These are phyloP conservation scores for Odontamblyopus rebecca DNA, from an alignment of 2,797 vertebrate genomes.

Conservation along the genomic window DNA sequence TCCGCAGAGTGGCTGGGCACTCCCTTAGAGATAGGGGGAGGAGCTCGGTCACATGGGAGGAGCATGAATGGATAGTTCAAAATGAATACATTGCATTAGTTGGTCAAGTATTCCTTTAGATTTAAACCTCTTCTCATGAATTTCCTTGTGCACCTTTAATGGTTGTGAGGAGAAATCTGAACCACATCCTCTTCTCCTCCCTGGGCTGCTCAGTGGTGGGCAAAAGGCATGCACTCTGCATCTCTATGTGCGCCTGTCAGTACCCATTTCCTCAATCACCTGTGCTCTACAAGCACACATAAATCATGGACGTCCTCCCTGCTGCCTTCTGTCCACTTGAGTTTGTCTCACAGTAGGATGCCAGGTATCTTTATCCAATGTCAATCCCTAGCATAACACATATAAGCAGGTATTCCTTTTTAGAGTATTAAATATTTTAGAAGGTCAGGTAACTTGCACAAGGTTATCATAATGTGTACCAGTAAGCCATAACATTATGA, in stretches of 20 bases:
- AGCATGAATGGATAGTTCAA: too few relatives aligned
- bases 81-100: not conserved
- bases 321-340: slow-evolving; percentile 24
- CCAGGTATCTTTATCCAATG: slow-evolving; percentile 32
- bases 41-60: too few relatives aligned
- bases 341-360: slow-evolving; percentile 44
- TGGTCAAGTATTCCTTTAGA: not conserved
- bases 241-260: slow-evolving; percentile 16
- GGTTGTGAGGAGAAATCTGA: not conserved
- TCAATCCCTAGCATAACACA: slow-evolving; percentile 27
- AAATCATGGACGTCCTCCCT: slow-evolving; percentile 37
- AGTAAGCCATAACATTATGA: not conserved
- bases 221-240: slow-evolving; percentile 2
- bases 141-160: not conserved
- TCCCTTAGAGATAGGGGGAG: too few relatives aligned
- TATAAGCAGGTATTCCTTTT: slow-evolving; percentile 7
- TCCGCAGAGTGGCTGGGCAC: too few relatives aligned
- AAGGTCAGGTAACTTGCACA: slow-evolving; percentile 7
- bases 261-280: slow-evolving; percentile 20
- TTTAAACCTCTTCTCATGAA: not conserved
- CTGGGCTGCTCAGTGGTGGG: not conserved
- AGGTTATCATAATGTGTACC: slow-evolving; percentile 4
- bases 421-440: slow-evolving; percentile 29
- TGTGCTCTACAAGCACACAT: slow-evolving; percentile 14
- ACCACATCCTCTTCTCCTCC: not conserved